Conservation (phyloP, 1,140 invertebrate genomes). For the Atta cephalotes region DNA sequence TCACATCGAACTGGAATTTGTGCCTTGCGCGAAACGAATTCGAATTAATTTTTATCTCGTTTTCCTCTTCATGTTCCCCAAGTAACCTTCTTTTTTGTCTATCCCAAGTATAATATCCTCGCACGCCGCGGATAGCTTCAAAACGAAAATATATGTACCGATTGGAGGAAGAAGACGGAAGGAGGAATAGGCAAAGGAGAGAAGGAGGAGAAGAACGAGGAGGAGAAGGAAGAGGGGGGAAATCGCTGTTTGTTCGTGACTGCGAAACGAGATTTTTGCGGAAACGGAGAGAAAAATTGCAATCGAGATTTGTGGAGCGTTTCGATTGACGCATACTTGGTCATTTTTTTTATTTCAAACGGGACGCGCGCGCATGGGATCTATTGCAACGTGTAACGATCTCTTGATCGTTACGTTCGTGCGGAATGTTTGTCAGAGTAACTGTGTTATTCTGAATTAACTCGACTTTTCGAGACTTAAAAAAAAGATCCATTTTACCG, state of each 20-base stretch:
- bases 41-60: slow-evolving; percentile 65
- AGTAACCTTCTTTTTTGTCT: not conserved
- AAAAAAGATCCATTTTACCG: not conserved
- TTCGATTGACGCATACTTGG: slow-evolving; percentile 63
- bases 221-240: not conserved
- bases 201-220: not conserved
- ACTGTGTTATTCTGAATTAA: slow-evolving; percentile 40
- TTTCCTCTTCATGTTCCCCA: too few relatives aligned
- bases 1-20: slow-evolving; percentile 70
- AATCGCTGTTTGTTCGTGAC: slow-evolving; percentile 53
- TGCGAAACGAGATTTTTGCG: slow-evolving; percentile 66
- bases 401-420: slow-evolving; percentile 58
- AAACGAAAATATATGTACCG: slow-evolving; percentile 67
- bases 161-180: not conserved
- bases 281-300: slow-evolving; percentile 66
- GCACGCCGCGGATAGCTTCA: slow-evolving; percentile 12
- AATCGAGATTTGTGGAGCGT: slow-evolving; percentile 62
- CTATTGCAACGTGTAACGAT: slow-evolving; percentile 49
- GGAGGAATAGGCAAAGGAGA: not conserved
- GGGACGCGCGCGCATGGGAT: slow-evolving; percentile 9
- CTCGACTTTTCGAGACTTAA: not conserved
- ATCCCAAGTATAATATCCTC: slow-evolving; percentile 43
- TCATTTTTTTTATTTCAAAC: slow-evolving; percentile 36
- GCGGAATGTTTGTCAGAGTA: slow-evolving; percentile 33
- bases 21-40: slow-evolving; percentile 68